Conservation (phyloP, 2,113 vertebrate species). For the Cheirogaleus medius region DNA sequence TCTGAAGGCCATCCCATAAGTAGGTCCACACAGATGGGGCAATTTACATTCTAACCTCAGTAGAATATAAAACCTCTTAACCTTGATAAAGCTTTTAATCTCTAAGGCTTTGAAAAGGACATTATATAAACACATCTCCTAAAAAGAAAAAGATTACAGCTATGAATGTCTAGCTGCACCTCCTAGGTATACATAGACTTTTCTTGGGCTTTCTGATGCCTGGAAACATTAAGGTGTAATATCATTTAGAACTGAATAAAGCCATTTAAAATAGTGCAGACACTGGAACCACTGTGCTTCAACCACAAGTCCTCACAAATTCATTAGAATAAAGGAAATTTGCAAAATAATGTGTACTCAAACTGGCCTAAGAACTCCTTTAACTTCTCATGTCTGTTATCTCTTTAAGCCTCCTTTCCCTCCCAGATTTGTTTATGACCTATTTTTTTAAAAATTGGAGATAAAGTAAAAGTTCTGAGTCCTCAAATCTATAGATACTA, state of each 20-base stretch:
- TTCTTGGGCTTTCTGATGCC: not conserved
- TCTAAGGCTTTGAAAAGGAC: not conserved
- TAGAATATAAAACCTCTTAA: not conserved
- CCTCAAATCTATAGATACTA: not conserved
- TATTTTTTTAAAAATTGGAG: not conserved
- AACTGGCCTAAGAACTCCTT: not conserved
- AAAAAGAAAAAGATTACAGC: not conserved
- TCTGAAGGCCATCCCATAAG: not conserved
- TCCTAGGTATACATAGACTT: fast-evolving
- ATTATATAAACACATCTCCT: not conserved
- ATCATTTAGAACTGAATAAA: not conserved
- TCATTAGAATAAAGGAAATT: not conserved
- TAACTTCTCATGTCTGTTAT: not conserved
- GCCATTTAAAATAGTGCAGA: not conserved
- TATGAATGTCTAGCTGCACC: not conserved
- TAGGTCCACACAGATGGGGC: not conserved
- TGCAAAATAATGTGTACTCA: fast-evolving
- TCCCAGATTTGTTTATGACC: not conserved
- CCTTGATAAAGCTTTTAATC: not conserved
- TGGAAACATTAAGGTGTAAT: not conserved
- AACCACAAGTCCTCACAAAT: not conserved
- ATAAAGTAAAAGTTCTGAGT: not conserved
- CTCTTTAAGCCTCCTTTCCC: not conserved
- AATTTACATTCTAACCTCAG: not conserved
- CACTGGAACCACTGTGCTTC: not conserved